Conservation (phyloP, 2,797 vertebrate genomes). For the Micrastur ruficollis region DNA sequence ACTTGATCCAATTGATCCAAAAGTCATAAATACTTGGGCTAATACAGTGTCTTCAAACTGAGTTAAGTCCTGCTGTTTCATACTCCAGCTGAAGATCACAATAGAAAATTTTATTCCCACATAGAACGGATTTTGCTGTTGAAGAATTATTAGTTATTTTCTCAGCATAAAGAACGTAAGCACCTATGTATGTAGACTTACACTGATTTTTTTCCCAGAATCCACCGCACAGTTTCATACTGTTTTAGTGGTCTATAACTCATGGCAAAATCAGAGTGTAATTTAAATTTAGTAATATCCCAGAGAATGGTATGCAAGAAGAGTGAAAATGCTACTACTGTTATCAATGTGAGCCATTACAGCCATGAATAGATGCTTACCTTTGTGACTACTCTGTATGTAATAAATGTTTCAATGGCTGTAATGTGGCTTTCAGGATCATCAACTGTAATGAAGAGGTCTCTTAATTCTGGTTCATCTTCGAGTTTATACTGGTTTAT, state of each 20-base stretch:
- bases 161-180: neutral
- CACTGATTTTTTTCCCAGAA: neutral
- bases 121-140: neutral
- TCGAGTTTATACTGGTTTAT: slow-evolving; percentile 91
- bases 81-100: neutral
- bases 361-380: slow-evolving; percentile 64
- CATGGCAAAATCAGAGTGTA: neutral
- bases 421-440: slow-evolving; percentile 92
- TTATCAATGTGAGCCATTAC: neutral
- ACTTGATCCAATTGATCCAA: neutral
- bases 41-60: neutral
- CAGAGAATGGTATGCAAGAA: neutral
- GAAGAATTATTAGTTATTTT: neutral
- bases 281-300: neutral
- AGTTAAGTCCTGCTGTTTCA: neutral
- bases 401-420: slow-evolving; percentile 93
- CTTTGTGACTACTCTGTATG: slow-evolving; percentile 90
- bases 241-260: neutral
- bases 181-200: neutral
- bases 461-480: slow-evolving; percentile 80
- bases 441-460: slow-evolving; percentile 91
- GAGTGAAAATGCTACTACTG: neutral
- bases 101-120: neutral
- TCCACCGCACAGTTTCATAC: neutral
- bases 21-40: neutral